Percentiles rank a stretch among this genome's conserved stretches.
Conservation (phyloP, 2,113 vertebrate species). For the Motacilla alba region DNA sequence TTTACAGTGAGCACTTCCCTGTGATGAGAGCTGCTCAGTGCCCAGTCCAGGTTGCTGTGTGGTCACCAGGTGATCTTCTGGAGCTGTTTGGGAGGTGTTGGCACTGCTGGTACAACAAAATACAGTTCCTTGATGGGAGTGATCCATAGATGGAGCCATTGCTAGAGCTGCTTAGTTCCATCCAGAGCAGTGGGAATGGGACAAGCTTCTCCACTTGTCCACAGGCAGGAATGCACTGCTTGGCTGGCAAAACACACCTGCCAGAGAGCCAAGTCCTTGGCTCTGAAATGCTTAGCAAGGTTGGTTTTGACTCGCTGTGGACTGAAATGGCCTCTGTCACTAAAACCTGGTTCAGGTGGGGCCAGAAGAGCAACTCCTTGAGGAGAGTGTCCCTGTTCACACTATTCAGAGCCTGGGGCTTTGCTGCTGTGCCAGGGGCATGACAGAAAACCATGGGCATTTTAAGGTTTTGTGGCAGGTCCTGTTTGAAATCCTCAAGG, state of each 20-base stretch:
- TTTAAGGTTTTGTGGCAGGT: neutral
- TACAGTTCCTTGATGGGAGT: neutral
- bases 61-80: neutral
- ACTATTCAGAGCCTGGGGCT: neutral
- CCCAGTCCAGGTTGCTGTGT: fast-evolving
- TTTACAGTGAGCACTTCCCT: neutral
- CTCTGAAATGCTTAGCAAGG: neutral
- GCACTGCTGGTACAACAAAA: neutral
- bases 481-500: neutral
- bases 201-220: neutral
- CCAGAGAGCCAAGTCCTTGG: neutral
- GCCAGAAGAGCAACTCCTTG: neutral
- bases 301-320: neutral
- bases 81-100: neutral
- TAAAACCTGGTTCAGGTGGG: neutral
- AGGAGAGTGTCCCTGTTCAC: neutral
- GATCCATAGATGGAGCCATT: neutral
- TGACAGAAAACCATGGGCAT: neutral
- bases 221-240: neutral
- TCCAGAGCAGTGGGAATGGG: neutral
- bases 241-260: neutral
- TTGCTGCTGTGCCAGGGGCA: neutral
- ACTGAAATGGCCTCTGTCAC: neutral
- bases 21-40: neutral
- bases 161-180: neutral